Base-by-base conservation (phyloP, 2,888 invertebrate species). In the Anarsia innoxiella region DNA sequence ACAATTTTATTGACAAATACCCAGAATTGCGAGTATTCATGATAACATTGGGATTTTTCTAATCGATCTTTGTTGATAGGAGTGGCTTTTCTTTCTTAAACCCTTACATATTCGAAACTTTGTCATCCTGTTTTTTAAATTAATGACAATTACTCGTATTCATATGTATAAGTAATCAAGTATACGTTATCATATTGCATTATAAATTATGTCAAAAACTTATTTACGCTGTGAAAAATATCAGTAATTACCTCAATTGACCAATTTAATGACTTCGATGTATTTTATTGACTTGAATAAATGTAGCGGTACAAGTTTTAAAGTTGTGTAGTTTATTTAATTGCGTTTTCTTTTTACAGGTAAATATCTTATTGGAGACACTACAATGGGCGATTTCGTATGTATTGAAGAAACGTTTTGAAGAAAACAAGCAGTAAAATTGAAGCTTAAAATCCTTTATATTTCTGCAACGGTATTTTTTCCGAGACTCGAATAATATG, bases 301-400 rank as follows among this genome's bases (percentile, higher is more conserved):
- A 44, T 41, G 44, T 42, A 34, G 40, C 40, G 41, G 41, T 32
- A 10, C 9, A 10, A 25, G 19, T 40, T 34, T 15, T 32, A 12
- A 30, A 12, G 15, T 38, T 40, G 16, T 25, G 27, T 37, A 36
- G 37, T 36, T 40, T 41, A 39, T 36, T 30, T 46, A 40, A 40
- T 40, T 34, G 12, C 38, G 28, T 40, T 42, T 39, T 36, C 40
- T 42, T 40, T 46, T 51, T 48, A 16, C 50, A 51, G 50, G 50
- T 51, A 51, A 51, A 25, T 40, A 45, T 38, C 37, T 28, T 31
- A 2, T 16, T 33, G 23, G 10, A 23, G 31, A 30, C 28, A 28
- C 32, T 19, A 8, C 19, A 8, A 5, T 5, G 19, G 3, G 19
- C 25, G n/a, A n/a, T n/a, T 9, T 9, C 25, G 25, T 25, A 25